Base-by-base conservation (phyloP, 2,113 vertebrate species). In the Mustela lutreola region DNA sequence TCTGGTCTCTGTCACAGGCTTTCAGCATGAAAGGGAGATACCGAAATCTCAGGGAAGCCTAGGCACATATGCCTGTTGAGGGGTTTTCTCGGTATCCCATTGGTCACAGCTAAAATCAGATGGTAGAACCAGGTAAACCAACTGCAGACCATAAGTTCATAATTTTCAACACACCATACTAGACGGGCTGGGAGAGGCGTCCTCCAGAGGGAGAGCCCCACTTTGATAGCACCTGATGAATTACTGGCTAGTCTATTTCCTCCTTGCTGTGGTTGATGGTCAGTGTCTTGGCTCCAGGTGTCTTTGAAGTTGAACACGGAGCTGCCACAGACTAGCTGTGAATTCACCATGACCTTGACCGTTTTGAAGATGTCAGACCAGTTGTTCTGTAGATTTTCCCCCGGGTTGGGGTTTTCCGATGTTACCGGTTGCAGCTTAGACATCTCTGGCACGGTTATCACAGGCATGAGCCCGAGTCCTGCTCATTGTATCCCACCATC, bases 81-180 rank as follows among this genome's bases (percentile, higher is more conserved):
- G 11, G 11, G n/a, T 58, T 18, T 70, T 16, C 67, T 91, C n/a
- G 12, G 12, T 78, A 39, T n/a, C 39, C 60, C 10, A 0, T 7
- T 67, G 84, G 19, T 53, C 62, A 42, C 11, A 87, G 33, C 82
- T 56, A 22, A 71, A 42, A 39, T 19, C 70, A 50, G 3, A 7
- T 28, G 70, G 5, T n/a, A 3, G 39, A 19, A 70, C 39, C 60
- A 26, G 60, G 84, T 67, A 79, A 67, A 28, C 14, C 60, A 70
- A 50, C 10, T 1, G 4, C 31, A 71, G 60, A 76, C 31, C 39
- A 5, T 33, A 3, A 73, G 39, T 21, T 9, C 63, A 4, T 26
- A 12, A 5, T 28, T 90, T 28, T 39, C 45, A 28, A 19, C n/a
- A 33, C 53, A 39, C 16, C 12, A 14, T 65, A 36, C 21, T 75